Evolutionary conservation across 2,888 invertebrate genomes (phyloP).

Genomic region (Drosophila stalkeri): DNA sequence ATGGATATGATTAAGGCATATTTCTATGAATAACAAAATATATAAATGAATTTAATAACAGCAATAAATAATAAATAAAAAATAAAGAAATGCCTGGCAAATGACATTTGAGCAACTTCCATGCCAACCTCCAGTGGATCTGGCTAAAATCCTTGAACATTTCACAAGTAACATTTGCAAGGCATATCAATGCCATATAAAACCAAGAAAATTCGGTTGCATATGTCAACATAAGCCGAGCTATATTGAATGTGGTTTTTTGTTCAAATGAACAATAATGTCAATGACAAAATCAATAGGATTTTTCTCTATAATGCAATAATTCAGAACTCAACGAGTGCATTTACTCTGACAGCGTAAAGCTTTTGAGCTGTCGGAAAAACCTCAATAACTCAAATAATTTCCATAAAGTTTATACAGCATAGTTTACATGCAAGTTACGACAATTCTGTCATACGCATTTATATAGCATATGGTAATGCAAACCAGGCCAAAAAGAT

Average conservation of each 20-base stretch:
- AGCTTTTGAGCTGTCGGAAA: not conserved
- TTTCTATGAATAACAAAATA: not conserved
- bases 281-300: slow-evolving; percentile 1
- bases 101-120: not conserved
- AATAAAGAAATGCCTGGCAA: not conserved
- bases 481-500: too few relatives aligned
- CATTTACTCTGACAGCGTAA: not conserved
- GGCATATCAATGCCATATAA: not conserved
- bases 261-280: not conserved
- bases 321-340: not conserved
- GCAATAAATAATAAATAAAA: not conserved
- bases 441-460: too few relatives aligned
- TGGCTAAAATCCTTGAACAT: not conserved
- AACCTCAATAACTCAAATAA: not conserved
- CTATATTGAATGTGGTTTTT: not conserved
- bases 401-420: not conserved
- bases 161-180: not conserved
- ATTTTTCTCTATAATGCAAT: not conserved
- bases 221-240: not conserved
- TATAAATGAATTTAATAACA: not conserved
- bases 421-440: too few relatives aligned
- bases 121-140: not conserved
- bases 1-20: too few relatives aligned
- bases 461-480: too few relatives aligned
- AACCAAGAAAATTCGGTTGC: not conserved